phyloP scores from a whole-genome alignment of 2,888 invertebrate genomes.

The Brachypalpus laphriformis region DNA sequence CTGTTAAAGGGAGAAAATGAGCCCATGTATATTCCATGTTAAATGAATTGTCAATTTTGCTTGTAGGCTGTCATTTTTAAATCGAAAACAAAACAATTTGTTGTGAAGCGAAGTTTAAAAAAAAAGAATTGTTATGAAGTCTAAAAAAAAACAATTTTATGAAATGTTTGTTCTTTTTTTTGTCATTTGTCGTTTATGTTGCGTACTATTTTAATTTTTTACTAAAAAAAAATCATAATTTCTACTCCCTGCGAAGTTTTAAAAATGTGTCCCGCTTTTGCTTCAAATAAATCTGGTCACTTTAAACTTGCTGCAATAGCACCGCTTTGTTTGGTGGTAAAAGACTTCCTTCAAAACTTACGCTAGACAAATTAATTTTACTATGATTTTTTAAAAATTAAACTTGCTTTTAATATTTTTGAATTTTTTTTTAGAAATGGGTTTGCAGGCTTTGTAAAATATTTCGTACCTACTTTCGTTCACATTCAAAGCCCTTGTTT shows the following conservation, averaged over 20 bases:
- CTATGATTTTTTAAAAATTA: background rate
- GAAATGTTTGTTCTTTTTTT: too few species aligned
- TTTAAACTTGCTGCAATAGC: background rate
- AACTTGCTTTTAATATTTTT: background rate
- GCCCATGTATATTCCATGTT: background rate
- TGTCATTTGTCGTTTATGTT: too few species aligned
- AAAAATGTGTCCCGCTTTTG: too few species aligned
- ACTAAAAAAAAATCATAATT: too few species aligned
- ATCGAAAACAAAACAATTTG: background rate
- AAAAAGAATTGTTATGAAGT: too few species aligned
- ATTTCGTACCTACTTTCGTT: background rate
- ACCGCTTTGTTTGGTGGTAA: background rate
- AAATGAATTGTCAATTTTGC: background rate
- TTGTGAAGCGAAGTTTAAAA: background rate
- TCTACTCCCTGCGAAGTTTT: too few species aligned
- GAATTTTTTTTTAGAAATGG: background rate
- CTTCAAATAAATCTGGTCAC: too few species aligned
- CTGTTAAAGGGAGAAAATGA: slow-evolving; percentile 1
- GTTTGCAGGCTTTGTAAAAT: background rate
- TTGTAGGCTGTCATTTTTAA: background rate
- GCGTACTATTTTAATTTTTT: too few species aligned
- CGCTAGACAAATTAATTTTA: too few species aligned
- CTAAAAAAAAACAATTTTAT: too few species aligned
- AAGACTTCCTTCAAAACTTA: background rate
- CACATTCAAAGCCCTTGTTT: background rate